Percentiles rank a stretch among this genome's conserved stretches.
Evolutionary conservation across 2,113 vertebrate species (phyloP).

Genomic region (Elachura formosa): DNA sequence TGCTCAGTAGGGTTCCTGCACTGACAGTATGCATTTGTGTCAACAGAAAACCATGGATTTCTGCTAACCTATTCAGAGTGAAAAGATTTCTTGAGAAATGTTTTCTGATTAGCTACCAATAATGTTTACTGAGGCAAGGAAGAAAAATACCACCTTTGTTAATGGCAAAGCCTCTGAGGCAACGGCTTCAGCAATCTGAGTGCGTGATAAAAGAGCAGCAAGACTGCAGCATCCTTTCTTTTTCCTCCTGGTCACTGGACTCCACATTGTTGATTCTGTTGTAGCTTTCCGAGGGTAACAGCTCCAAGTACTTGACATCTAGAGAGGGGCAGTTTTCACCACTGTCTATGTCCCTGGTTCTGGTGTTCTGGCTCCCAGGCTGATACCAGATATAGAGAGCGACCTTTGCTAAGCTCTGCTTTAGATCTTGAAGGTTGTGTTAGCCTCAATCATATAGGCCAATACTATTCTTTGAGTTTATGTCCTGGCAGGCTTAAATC

Average conservation of each 20-base stretch:
- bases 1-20: not conserved
- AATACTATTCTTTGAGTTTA: not conserved
- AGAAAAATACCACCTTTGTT: not conserved
- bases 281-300: not conserved
- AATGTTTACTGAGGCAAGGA: not conserved
- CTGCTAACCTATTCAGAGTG: not conserved
- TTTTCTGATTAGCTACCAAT: not conserved
- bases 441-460: not conserved
- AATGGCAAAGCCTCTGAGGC: not conserved
- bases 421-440: not conserved
- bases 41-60: not conserved
- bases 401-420: not conserved
- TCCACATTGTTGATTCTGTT: not conserved
- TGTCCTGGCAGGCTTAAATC: not conserved
- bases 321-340: not conserved
- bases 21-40: not conserved
- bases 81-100: not conserved
- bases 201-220: not conserved
- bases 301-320: not conserved
- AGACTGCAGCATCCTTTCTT: not conserved
- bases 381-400: not conserved
- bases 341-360: accelerated
- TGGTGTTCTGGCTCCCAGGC: not conserved
- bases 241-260: not conserved
- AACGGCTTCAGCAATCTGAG: not conserved